Conservation (phyloP, 2,797 vertebrate genomes). For the Sebastes hubbsi region DNA sequence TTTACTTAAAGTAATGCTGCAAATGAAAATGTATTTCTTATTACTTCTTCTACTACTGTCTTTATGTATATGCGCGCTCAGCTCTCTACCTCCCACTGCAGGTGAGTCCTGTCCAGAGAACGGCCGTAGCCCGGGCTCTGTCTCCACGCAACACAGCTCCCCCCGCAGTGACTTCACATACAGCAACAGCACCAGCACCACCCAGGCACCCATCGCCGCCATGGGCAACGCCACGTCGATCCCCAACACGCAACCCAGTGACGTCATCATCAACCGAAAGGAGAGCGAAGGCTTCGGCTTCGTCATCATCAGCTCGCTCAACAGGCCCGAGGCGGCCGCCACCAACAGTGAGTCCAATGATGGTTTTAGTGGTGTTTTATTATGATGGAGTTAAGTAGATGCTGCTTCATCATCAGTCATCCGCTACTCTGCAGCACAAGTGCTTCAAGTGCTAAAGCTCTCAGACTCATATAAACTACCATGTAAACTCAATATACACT, state of each 20-base stretch:
- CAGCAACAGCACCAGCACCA: constrained; percentile 85
- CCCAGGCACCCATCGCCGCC: constrained; percentile 73
- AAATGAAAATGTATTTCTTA: background rate
- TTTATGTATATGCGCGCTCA: background rate
- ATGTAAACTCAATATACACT: background rate
- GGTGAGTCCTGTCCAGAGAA: constrained; percentile 94
- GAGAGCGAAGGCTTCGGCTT: constrained; percentile 98
- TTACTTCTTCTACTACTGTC: background rate
- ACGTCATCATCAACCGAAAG: constrained; percentile 94
- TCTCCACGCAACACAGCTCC: constrained; percentile 97
- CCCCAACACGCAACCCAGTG: constrained; percentile 87
- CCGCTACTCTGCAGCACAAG: background rate
- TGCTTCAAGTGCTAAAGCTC: constrained; percentile 14
- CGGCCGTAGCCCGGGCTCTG: constrained; percentile 93
- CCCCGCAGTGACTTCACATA: constrained; percentile 94
- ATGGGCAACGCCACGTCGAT: constrained; percentile 75
- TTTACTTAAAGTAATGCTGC: no score
- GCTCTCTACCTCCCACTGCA: constrained; percentile 69
- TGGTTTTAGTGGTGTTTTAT: background rate
- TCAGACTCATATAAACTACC: constrained; percentile 7
- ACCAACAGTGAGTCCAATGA: constrained; percentile 86
- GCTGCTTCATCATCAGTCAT: background rate
- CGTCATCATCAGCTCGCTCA: constrained; percentile 98
- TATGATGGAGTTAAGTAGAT: constrained; percentile 2
- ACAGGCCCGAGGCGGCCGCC: constrained; percentile 90